Conservation (phyloP, 1,140 invertebrate genomes). For the Littorina saxatilis region DNA sequence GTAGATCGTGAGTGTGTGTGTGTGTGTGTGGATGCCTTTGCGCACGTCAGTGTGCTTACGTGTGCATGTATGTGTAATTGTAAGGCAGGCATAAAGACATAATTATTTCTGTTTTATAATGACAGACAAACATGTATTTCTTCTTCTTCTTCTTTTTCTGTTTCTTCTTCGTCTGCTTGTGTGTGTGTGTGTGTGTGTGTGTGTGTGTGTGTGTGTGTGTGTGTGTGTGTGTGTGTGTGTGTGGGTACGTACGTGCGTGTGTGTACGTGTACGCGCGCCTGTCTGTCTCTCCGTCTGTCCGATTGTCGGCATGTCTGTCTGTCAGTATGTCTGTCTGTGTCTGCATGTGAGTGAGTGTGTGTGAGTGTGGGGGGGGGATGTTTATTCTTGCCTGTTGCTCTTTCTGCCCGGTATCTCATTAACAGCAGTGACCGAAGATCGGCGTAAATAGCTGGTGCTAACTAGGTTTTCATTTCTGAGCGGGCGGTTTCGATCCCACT, state of each 20-base stretch:
- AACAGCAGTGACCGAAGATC: too few relatives aligned
- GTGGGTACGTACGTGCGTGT: too few relatives aligned
- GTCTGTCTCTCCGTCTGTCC: too few relatives aligned
- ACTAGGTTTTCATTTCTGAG: too few relatives aligned
- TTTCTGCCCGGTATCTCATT: too few relatives aligned
- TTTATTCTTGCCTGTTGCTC: not conserved
- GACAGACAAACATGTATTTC: not conserved
- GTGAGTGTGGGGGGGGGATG: too few relatives aligned
- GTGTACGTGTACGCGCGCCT: too few relatives aligned
- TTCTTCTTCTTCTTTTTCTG: not conserved
- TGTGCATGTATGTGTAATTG: not conserved
- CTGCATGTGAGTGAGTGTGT: too few relatives aligned
- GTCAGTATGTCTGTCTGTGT: too few relatives aligned
- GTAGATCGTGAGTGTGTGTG: constrained; percentile 3
- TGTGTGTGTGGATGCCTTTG: not conserved
- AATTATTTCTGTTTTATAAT: not conserved
- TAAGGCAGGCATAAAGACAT: not conserved
- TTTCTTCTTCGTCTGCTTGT: not conserved
- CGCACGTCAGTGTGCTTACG: not conserved
- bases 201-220: not conserved
- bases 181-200: not conserved
- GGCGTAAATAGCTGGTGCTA: too few relatives aligned
- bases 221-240: not conserved
- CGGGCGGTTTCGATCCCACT: too few relatives aligned
- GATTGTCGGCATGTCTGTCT: too few relatives aligned